Percentiles rank a stretch among this genome's conserved stretches.
These are phyloP conservation scores for Cryptotis parvus DNA, from an alignment of 2,113 vertebrate genomes.

Conservation along the genomic window DNA sequence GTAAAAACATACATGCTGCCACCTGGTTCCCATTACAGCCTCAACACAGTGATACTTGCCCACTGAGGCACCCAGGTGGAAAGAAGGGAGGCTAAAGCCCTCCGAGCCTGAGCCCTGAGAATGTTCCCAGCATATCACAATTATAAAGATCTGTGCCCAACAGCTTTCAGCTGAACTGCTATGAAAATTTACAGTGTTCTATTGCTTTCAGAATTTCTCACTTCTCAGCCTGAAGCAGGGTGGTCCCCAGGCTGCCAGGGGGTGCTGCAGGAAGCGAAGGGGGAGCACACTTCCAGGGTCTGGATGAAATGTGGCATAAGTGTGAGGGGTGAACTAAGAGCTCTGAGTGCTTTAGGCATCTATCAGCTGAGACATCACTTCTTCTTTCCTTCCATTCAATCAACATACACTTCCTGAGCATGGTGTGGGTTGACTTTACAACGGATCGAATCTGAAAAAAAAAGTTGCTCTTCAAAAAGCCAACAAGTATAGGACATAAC, in stretches of 20 bases:
- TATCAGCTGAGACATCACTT: neutral
- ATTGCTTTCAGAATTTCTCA: slow-evolving; percentile 82
- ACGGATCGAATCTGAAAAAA: neutral
- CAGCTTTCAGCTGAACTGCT: slow-evolving; percentile 82
- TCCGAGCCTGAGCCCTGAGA: slow-evolving; percentile 80
- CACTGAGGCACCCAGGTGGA: slow-evolving; percentile 86
- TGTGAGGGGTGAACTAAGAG: slow-evolving; percentile 29
- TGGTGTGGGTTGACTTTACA: neutral
- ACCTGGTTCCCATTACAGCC: slow-evolving; percentile 86
- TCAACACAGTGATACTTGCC: slow-evolving; percentile 63
- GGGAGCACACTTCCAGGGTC: slow-evolving; percentile 68
- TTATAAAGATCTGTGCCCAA: slow-evolving; percentile 89
- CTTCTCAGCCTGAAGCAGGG: slow-evolving; percentile 79
- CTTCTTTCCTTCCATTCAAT: slow-evolving; percentile 10
- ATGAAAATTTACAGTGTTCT: slow-evolving; percentile 84
- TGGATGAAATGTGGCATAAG: slow-evolving; percentile 16
- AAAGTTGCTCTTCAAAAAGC: neutral
- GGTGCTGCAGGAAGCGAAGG: slow-evolving; percentile 67
- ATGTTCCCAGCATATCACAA: slow-evolving; percentile 89
- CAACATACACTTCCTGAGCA: neutral
- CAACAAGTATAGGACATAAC: slow-evolving; percentile 2
- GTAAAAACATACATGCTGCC: slow-evolving; percentile 79
- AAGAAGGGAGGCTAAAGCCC: slow-evolving; percentile 80
- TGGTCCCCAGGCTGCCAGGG: slow-evolving; percentile 73
- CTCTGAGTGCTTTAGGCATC: neutral